Evolutionary conservation across 2,113 vertebrate species (phyloP), one percentile per base, ranked within the genome.

Genomic region (Donacobius atricapilla): DNA sequence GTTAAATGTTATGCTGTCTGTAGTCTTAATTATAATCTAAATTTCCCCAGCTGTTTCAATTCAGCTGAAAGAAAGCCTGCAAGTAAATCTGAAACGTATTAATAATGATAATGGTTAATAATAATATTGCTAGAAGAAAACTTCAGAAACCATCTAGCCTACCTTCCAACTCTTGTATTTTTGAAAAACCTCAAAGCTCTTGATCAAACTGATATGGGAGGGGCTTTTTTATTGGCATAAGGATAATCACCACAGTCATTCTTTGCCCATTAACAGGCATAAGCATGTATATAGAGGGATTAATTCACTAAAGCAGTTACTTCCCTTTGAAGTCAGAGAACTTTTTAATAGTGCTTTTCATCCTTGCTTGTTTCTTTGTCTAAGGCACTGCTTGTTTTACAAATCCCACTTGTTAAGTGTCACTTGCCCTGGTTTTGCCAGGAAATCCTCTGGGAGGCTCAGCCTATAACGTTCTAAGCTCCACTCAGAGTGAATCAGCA

Each of bases 381-480:
- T 68, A 93, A 94, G 83, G 71, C 79, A 93, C 88, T 80, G 64
- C 64, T 66, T 82, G 56, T 50, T 65, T 78, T 58, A 92, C 56
- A 82, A 82, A 87, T 69, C 39, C 42, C 42, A 58, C 25, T 56
- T 57, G 39, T 37, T 45, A 82, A 91, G 57, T 66, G 79, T 53
- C 56, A 65, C 61, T 89, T 90, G 45, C 44, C 40, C 56, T 45
- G 44, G 87, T 44, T 91, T 51, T 66, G 30, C 68, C 31, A 37
- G 45, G 64, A 88, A 85, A 70, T 57, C 60, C 48, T 83, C 80
- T n/a, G n/a, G 39, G 79, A 91, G 11, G 21, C 75, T 77, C 54
- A 50, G 71, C 28, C 68, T 64, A 2, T 27, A 54, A 73, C 7
- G n/a, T 24, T 63, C 27, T 45, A 63, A 92, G 65, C 47, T 90